Conservation (phyloP, 2,888 invertebrate genomes). For the Phyto melanocephala region DNA sequence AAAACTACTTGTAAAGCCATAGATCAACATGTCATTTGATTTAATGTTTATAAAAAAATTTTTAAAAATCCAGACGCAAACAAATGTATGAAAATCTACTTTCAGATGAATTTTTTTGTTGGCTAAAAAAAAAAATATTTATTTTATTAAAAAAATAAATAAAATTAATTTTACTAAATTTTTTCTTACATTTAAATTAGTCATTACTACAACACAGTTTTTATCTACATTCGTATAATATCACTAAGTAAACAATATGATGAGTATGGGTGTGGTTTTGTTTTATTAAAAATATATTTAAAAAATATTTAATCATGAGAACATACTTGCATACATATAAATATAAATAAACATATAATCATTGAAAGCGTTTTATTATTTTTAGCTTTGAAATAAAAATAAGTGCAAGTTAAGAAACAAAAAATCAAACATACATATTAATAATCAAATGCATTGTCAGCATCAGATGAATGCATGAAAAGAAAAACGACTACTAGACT, state of each 20-base stretch:
- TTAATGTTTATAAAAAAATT: constrained; percentile 1
- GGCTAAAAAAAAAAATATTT: constrained; percentile 23
- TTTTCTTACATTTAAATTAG: constrained; percentile 4
- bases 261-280: constrained; percentile 28
- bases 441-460: constrained; percentile 48
- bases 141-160: constrained; percentile 37
- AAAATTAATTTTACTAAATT: constrained; percentile 2
- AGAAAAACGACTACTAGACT: not conserved
- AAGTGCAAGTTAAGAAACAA: not conserved
- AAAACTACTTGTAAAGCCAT: constrained; percentile 20
- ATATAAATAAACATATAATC: constrained; percentile 5
- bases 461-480: not conserved
- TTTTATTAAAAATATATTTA: too few species aligned
- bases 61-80: not conserved
- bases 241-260: too few species aligned
- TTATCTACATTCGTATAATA: too few species aligned
- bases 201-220: constrained; percentile 3
- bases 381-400: constrained; percentile 17
- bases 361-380: constrained; percentile 5
- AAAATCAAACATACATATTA: not conserved
- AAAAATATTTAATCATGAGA: too few species aligned
- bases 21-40: constrained; percentile 14
- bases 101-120: constrained; percentile 32
- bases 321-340: too few species aligned
- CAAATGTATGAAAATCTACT: not conserved